A percentile compares a stretch with the other conserved stretches of the same genome.
These are phyloP conservation scores for Diorhabda sublineata DNA, from an alignment of 1,140 invertebrate species.

Conservation along the genomic window DNA sequence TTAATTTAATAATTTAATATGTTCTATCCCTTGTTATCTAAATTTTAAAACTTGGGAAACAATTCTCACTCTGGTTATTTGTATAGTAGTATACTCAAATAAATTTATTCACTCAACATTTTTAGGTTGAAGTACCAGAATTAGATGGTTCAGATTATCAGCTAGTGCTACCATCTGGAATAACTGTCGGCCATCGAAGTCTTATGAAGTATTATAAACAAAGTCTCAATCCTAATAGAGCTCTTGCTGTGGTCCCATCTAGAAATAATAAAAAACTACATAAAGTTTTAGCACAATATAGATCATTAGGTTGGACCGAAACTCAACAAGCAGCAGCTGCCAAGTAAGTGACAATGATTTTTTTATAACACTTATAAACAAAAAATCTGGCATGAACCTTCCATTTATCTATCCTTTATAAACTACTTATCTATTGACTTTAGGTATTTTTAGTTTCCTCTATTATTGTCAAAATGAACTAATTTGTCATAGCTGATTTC, in stretches of 20 bases:
- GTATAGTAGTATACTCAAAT: too few species aligned
- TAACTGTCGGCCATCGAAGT: conserved; percentile 85
- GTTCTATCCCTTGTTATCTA: too few species aligned
- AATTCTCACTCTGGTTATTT: too few species aligned
- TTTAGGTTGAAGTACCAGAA: conserved; percentile 52
- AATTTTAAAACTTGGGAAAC: too few species aligned
- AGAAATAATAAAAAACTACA: conserved; percentile 62
- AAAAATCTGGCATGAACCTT: too few species aligned
- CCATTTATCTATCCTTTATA: too few species aligned
- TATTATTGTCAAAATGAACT: too few species aligned
- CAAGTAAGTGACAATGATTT: conserved; percentile 45
- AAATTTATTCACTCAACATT: neutral
- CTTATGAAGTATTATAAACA: conserved; percentile 80
- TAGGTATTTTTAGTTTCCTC: too few species aligned
- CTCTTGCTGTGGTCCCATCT: conserved; percentile 45
- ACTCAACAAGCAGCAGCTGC: conserved; percentile 61
- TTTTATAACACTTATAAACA: too few species aligned
- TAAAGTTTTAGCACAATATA: conserved; percentile 73
- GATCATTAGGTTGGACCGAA: conserved; percentile 80
- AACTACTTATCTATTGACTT: too few species aligned
- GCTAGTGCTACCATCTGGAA: conserved; percentile 83
- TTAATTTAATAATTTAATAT: too few species aligned
- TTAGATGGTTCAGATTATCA: conserved; percentile 75
- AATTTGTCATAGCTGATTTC: too few species aligned
- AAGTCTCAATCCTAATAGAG: conserved; percentile 61